These are phyloP conservation scores for Tethea ocularis DNA, from an alignment of 2,888 invertebrate species.

Conservation along the genomic window DNA sequence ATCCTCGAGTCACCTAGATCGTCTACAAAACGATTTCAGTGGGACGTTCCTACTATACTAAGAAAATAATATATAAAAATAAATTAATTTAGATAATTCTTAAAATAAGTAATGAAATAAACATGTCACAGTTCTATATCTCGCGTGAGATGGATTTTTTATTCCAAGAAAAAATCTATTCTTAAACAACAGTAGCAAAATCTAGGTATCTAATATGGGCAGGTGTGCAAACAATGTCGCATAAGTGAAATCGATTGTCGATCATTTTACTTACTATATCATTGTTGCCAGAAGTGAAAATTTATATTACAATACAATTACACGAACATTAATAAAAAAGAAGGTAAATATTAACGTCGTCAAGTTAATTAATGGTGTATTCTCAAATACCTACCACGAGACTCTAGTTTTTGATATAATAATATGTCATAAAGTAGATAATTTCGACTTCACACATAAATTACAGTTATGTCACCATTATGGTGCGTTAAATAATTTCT, in stretches of 20 bases:
- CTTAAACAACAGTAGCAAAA: neutral
- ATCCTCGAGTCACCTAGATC: no score
- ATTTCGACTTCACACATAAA: neutral
- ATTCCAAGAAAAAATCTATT: neutral
- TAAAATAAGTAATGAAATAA: no score
- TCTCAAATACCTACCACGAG: neutral
- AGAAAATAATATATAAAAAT: no score
- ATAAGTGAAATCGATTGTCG: neutral
- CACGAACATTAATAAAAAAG: neutral
- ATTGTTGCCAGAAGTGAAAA: neutral
- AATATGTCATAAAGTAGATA: no score
- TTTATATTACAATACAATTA: neutral
- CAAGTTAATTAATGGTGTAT: neutral
- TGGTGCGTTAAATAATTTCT: constrained; percentile 1
- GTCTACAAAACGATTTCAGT: no score
- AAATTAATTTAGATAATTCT: no score
- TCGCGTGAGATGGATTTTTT: neutral
- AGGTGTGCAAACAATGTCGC: neutral
- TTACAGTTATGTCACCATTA: neutral
- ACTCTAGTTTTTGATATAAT: no score
- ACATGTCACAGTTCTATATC: no score
- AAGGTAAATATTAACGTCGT: neutral
- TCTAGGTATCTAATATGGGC: neutral
- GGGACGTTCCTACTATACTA: no score
- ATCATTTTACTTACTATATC: neutral